phyloP scores from a whole-genome alignment of 1,140 invertebrate genomes.

The Linepithema humile region DNA sequence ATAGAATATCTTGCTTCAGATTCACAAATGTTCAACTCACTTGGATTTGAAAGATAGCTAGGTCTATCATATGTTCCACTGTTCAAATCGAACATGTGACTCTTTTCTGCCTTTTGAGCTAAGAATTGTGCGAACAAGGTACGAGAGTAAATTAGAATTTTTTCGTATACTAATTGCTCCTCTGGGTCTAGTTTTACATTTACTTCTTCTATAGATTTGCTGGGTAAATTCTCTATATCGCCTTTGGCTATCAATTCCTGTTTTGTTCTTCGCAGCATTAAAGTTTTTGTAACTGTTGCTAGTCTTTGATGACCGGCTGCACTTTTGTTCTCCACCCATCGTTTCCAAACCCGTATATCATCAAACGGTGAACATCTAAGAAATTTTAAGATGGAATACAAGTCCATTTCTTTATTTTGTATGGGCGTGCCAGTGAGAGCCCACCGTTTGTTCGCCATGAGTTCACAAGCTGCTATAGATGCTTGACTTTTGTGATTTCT shows the following conservation, averaged over 20 bases:
- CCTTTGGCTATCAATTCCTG: constrained; percentile 88
- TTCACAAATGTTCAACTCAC: constrained; percentile 40
- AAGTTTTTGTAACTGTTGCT: constrained; percentile 90
- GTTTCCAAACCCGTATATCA: constrained; percentile 89
- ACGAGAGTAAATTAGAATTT: constrained; percentile 89
- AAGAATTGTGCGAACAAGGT: constrained; percentile 91
- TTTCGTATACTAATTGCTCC: constrained; percentile 92
- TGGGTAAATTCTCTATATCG: constrained; percentile 87
- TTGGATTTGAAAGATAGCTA: constrained; percentile 56
- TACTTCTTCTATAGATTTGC: constrained; percentile 86
- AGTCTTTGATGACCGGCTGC: constrained; percentile 89
- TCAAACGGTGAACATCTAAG: constrained; percentile 94
- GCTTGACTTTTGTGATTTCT: constrained; percentile 93
- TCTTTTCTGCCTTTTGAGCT: constrained; percentile 89
- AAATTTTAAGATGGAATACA: constrained; percentile 95
- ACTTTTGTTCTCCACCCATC: constrained; percentile 90
- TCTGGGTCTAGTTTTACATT: constrained; percentile 87
- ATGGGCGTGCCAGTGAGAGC: constrained; percentile 97
- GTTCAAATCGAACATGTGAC: constrained; percentile 77
- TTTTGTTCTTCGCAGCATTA: constrained; percentile 95
- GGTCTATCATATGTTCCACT: constrained; percentile 70
- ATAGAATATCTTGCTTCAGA: background rate
- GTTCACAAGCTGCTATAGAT: constrained; percentile 88
- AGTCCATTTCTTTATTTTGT: constrained; percentile 96
- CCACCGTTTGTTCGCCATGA: constrained; percentile 90